phyloP scores from a whole-genome alignment of 2,113 vertebrate species.

The Lepisosteus oculatus region DNA sequence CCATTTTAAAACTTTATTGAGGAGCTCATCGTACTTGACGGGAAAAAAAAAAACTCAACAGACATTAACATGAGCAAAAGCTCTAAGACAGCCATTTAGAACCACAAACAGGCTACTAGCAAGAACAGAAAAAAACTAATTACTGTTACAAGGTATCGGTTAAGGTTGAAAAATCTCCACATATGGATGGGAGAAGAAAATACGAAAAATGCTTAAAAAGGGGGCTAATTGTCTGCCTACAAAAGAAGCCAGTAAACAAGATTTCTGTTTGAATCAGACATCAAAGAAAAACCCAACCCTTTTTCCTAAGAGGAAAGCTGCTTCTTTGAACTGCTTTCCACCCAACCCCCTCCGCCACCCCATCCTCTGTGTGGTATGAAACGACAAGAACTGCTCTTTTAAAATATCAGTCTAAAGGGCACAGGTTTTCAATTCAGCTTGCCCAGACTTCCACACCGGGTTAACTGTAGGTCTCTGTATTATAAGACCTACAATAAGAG shows the following conservation, averaged over 20 bases:
- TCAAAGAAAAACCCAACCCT: constrained; percentile 16
- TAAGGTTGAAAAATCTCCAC: not conserved
- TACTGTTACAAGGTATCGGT: not conserved
- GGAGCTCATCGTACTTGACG: not conserved
- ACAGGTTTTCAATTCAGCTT: no score
- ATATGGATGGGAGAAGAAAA: not conserved
- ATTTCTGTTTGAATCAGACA: constrained; percentile 27
- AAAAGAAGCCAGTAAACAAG: constrained; percentile 15
- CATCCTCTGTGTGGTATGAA: not conserved
- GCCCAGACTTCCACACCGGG: no score
- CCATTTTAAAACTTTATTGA: not conserved
- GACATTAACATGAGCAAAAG: not conserved
- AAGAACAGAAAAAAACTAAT: not conserved
- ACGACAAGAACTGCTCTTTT: not conserved
- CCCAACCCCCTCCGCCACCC: not conserved
- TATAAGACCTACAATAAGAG: no score
- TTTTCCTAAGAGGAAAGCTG: constrained; percentile 15
- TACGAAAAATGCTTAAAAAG: not conserved
- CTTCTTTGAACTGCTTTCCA: constrained; percentile 23
- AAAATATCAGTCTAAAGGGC: not conserved
- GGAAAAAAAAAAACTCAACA: not conserved
- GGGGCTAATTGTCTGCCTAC: not conserved
- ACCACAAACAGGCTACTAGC: not conserved
- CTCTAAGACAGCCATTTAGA: not conserved
- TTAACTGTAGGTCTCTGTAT: no score